These are phyloP conservation scores for Caranx melampygus DNA, from an alignment of 2,113 vertebrate species.

Conservation along the genomic window DNA sequence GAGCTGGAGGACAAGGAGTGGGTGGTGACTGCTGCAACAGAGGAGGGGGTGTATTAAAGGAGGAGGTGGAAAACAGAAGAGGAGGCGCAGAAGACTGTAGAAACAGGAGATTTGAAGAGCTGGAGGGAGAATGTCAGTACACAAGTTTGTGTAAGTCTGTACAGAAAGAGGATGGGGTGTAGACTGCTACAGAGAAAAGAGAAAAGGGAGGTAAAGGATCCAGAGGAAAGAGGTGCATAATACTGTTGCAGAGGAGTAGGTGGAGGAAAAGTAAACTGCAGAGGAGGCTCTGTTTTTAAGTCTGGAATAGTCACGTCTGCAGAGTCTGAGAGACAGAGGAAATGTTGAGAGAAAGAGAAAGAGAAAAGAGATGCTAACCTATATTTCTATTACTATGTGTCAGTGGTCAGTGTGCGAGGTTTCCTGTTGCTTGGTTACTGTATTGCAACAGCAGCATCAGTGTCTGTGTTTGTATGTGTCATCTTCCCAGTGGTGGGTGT, in stretches of 20 bases:
- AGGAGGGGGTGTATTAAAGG: neutral
- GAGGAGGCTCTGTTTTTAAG: conserved; percentile 61
- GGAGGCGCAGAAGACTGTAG: conserved; percentile 16
- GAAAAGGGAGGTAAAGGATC: conserved; percentile 34
- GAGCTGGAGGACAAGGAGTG: conserved; percentile 8
- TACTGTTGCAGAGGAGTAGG: conserved; percentile 62
- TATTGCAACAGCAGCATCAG: conserved; percentile 68
- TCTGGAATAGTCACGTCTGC: conserved; percentile 66
- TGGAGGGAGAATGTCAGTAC: conserved; percentile 7
- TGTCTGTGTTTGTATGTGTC: conserved; percentile 74
- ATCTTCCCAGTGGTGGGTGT: conserved; percentile 73
- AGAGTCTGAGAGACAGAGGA: conserved; percentile 35
- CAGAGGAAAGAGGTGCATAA: conserved; percentile 47
- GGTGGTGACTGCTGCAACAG: neutral
- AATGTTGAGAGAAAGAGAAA: conserved; percentile 2
- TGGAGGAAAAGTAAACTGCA: conserved; percentile 62
- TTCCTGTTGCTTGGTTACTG: conserved; percentile 81
- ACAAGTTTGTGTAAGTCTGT: conserved; percentile 8
- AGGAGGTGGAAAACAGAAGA: neutral
- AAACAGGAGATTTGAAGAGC: conserved; percentile 34
- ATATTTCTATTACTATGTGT: conserved; percentile 75
- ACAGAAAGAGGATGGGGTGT: conserved; percentile 5
- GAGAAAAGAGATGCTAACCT: conserved; percentile 58
- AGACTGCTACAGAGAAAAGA: conserved; percentile 24
- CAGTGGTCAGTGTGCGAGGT: conserved; percentile 78